Evolutionary conservation across 2,888 invertebrate species (phyloP), one percentile per base, ranked within the genome.

Genomic region (Chloroclystis v-ata): DNA sequence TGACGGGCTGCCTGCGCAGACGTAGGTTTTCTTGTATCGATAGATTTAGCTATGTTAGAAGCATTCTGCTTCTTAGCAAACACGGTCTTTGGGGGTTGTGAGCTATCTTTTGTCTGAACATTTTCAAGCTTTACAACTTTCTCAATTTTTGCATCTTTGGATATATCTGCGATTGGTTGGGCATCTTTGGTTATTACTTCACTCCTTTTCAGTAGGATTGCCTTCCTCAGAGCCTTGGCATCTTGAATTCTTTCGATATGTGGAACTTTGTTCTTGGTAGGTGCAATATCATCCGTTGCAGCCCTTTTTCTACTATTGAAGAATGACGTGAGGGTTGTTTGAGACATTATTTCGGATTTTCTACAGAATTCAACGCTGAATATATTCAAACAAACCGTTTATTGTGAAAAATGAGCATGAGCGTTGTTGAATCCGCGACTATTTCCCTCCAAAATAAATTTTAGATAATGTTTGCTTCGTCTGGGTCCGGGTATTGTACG

Each of bases 251-350:
- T 63, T 38, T 82, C 79, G 8, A 82, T 59, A 52, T 81, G 77
- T 33, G 78, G 66, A 49, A 82, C 58, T 72, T 91, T 91, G 71
- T 75, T 89, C 74, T 90, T 88, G 43, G 85, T 70, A 76, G 84
- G 72, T 67, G 78, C 61, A 64, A 82, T 69, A 69, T 94, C 94
- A 40, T 94, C 94, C 6, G 85, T 75, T n/a, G 92, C 93, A 48
- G 91, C 89, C 63, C 95, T 90, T 82, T 95, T 95, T 68, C 94
- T 90, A 64, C 91, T 92, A 72, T 90, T 92, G 75, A 94, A 95
- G 87, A 90, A 95, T 55, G 91, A 90, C 52, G 92, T 92, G 48
- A 95, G 90, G 40, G 93, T 92, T 62, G 93, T 92, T 79, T 95
- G 95, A 56, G 94, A 91, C 94, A 95, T 94, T 9, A 26, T 65